phyloP scores from a whole-genome alignment of 2,113 vertebrate species.

The Melanerpes aurifrons region DNA sequence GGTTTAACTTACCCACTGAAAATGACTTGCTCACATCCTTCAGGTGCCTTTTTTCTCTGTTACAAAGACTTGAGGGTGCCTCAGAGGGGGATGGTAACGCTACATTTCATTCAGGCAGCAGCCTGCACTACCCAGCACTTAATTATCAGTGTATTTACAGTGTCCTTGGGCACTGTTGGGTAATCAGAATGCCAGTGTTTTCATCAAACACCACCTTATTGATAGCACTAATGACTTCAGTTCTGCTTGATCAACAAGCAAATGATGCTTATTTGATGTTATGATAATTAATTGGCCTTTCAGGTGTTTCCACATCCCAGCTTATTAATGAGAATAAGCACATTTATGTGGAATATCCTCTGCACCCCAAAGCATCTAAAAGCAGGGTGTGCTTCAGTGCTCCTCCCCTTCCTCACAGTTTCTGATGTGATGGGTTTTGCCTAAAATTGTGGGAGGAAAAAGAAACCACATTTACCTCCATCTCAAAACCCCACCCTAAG shows the following conservation, averaged over 20 bases:
- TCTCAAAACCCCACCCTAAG: background rate
- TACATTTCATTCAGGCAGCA: conserved; percentile 24
- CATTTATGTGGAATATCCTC: background rate
- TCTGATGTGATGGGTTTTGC: background rate
- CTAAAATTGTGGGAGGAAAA: background rate
- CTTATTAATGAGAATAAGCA: background rate
- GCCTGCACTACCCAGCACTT: conserved; percentile 25
- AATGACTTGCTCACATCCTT: conserved; percentile 3
- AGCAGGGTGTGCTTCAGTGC: background rate
- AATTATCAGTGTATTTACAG: conserved; percentile 57
- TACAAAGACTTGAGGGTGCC: background rate
- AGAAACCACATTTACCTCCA: background rate
- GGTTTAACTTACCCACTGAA: background rate
- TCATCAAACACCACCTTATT: conserved; percentile 56
- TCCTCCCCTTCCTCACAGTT: background rate
- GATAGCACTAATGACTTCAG: conserved; percentile 48
- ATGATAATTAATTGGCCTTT: conserved; percentile 54
- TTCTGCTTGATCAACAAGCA: conserved; percentile 65
- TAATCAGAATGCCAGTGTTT: conserved; percentile 50
- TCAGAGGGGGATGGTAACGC: conserved; percentile 16
- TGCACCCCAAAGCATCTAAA: background rate
- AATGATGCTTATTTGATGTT: conserved; percentile 44
- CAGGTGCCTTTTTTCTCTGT: background rate
- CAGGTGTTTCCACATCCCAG: conserved; percentile 33
- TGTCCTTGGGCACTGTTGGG: conserved; percentile 34